Conservation (phyloP, 2,797 vertebrate species). For the Ptychadena robeensis region DNA sequence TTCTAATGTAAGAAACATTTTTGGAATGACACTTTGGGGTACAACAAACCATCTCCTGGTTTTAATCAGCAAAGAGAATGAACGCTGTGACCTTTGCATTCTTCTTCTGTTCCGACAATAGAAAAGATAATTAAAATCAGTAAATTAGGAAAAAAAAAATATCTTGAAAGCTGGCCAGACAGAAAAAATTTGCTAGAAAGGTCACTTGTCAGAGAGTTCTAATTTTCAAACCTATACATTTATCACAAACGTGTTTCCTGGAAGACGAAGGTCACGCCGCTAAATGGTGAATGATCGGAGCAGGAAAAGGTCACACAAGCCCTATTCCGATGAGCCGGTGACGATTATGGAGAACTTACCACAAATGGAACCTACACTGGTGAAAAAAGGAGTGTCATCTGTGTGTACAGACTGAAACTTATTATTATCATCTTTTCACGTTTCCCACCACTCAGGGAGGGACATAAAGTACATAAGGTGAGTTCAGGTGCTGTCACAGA, state of each 20-base stretch:
- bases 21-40: conserved; percentile 68
- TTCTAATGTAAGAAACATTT: conserved; percentile 63
- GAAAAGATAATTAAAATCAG: conserved; percentile 76
- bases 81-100: conserved; percentile 74
- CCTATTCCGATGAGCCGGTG: conserved; percentile 66
- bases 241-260: conserved; percentile 71
- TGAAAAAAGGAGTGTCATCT: not conserved
- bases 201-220: conserved; percentile 77
- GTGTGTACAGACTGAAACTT: no score
- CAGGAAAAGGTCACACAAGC: conserved; percentile 77
- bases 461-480: no score
- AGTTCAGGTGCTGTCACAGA: no score
- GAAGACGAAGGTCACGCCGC: conserved; percentile 77
- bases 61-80: not conserved
- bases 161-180: conserved; percentile 66
- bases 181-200: conserved; percentile 73
- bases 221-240: conserved; percentile 80
- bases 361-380: not conserved
- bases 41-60: conserved; percentile 48
- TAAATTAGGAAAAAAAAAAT: conserved; percentile 76
- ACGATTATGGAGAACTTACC: conserved; percentile 51
- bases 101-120: conserved; percentile 72
- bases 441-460: no score
- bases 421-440: no score
- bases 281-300: conserved; percentile 76